These are phyloP conservation scores for Aphelenchoides avenae DNA, from an alignment of 1,140 invertebrate species.

Conservation along the genomic window DNA sequence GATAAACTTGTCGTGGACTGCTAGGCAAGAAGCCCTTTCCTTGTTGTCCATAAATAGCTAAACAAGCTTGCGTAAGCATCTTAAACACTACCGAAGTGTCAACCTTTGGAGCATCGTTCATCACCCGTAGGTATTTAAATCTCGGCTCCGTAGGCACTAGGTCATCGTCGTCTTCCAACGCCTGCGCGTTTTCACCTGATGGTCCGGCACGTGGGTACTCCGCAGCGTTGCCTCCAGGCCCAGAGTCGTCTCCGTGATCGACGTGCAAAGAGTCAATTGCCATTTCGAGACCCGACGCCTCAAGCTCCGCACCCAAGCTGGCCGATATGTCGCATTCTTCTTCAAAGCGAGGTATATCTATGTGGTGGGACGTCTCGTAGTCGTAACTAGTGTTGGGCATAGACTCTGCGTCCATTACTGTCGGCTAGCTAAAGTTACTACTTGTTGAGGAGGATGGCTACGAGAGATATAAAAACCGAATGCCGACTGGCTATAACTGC, in stretches of 20 bases:
- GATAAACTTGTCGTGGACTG: constrained; percentile 63
- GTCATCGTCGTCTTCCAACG: constrained; percentile 31
- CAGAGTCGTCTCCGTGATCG: constrained; percentile 6
- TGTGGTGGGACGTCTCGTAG: neutral
- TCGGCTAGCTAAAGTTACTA: constrained; percentile 1
- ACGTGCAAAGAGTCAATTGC: constrained; percentile 3
- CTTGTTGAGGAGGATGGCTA: neutral
- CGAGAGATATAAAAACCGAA: too few relatives aligned
- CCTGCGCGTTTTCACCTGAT: constrained; percentile 19
- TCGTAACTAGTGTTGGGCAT: too few relatives aligned
- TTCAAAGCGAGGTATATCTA: neutral
- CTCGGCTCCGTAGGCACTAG: constrained; percentile 59
- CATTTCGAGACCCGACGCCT: too few relatives aligned
- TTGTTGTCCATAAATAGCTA: constrained; percentile 55
- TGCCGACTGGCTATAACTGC: too few relatives aligned
- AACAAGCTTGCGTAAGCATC: constrained; percentile 16
- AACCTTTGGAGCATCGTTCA: constrained; percentile 59
- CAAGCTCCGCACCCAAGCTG: too few relatives aligned
- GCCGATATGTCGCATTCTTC: neutral
- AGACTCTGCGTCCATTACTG: constrained; percentile 10
- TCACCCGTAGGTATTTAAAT: constrained; percentile 62
- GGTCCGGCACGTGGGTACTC: neutral
- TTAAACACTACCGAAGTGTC: neutral
- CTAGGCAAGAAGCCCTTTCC: constrained; percentile 62
- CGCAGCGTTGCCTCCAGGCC: constrained; percentile 8